phyloP scores from a whole-genome alignment of 2,113 vertebrate genomes.

The Proterorhinus semilunaris region DNA sequence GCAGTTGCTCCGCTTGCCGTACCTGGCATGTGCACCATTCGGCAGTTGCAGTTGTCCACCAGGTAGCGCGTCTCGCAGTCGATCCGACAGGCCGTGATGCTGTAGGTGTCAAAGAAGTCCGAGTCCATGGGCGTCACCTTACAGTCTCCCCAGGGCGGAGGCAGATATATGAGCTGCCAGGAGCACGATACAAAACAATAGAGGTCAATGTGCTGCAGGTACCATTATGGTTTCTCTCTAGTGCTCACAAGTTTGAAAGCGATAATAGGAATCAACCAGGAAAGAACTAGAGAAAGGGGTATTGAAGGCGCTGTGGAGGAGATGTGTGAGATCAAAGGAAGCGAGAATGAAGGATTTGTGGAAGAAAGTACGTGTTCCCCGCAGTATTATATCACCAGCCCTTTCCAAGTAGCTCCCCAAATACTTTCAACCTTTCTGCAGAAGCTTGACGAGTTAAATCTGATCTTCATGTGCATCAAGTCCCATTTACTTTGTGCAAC shows the following conservation, averaged over 20 bases:
- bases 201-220: neutral
- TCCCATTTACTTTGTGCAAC: too few species aligned
- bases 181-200: neutral
- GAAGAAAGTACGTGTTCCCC: too few species aligned
- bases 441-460: too few species aligned
- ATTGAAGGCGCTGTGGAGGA: too few species aligned
- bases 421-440: too few species aligned
- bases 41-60: slow-evolving; percentile 99
- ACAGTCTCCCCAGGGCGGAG: slow-evolving; percentile 96
- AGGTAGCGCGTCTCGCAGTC: slow-evolving; percentile 98
- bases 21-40: slow-evolving; percentile 99
- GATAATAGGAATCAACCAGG: neutral
- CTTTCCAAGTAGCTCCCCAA: too few species aligned
- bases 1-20: slow-evolving; percentile 3
- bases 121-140: slow-evolving; percentile 87
- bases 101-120: slow-evolving; percentile 95
- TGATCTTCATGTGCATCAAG: too few species aligned
- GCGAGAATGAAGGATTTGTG: too few species aligned
- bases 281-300: neutral
- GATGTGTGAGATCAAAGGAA: too few species aligned
- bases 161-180: slow-evolving; percentile 90
- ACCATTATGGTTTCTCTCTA: neutral
- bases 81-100: slow-evolving; percentile 95
- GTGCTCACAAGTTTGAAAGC: too few species aligned
- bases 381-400: too few species aligned